Conservation (phyloP, 2,888 invertebrate species). For the Habroteleia sp. region DNA sequence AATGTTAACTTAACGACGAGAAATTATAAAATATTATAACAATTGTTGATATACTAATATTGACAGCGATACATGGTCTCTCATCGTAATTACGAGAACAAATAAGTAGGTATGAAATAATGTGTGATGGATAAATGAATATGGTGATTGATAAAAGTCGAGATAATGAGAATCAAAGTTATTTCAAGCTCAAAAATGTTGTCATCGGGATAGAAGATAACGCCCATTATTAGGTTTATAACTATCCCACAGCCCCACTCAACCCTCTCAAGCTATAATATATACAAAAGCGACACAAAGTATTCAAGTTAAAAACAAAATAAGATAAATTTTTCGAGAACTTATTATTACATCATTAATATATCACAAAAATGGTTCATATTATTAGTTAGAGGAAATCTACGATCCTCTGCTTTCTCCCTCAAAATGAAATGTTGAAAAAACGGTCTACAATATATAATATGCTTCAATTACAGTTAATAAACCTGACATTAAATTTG, state of each 20-base stretch:
- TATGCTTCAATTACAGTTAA: conserved; percentile 46
- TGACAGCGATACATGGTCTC: conserved; percentile 57
- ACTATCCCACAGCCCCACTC: conserved; percentile 63
- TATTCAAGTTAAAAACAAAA: conserved; percentile 63
- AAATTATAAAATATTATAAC: conserved; percentile 28
- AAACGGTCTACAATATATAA: conserved; percentile 45
- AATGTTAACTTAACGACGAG: conserved; percentile 31
- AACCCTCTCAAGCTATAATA: conserved; percentile 65
- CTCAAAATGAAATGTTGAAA: conserved; percentile 52
- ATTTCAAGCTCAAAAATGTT: conserved; percentile 77
- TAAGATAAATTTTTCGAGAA: conserved; percentile 65
- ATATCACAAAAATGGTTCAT: conserved; percentile 58
- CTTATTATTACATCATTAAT: conserved; percentile 64
- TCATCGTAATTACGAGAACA: conserved; percentile 37
- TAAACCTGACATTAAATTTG: conserved; percentile 47
- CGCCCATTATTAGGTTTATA: conserved; percentile 58
- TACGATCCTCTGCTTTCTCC: conserved; percentile 55
- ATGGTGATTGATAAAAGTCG: conserved; percentile 36
- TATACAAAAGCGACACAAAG: conserved; percentile 66
- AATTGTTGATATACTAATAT: conserved; percentile 39
- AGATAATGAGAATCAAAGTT: conserved; percentile 69
- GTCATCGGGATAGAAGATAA: conserved; percentile 61
- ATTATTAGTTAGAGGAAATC: conserved; percentile 59
- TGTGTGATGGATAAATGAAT: conserved; percentile 39
- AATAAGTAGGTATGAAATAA: conserved; percentile 46